Percentiles rank a stretch among this genome's conserved stretches.
Conservation (phyloP, 2,113 vertebrate species). For the Symphodus melops region DNA sequence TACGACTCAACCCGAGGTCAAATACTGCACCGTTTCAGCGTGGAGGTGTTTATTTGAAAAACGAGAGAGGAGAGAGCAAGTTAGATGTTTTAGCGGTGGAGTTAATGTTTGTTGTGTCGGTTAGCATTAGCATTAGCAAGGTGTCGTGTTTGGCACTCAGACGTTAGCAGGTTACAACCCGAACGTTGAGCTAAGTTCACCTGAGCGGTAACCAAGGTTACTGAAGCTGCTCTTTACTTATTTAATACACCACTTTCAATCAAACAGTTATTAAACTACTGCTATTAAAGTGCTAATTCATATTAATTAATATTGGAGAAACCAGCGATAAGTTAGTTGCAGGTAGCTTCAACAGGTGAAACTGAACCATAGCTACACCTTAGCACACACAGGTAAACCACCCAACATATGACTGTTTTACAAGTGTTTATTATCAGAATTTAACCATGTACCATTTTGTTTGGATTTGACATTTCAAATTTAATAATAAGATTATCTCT, state of each 20-base stretch:
- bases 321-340: not conserved
- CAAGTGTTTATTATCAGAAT: not conserved
- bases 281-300: not conserved
- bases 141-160: conserved; percentile 5
- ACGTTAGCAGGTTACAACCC: conserved; percentile 45
- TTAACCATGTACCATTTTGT: not conserved
- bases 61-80: not conserved
- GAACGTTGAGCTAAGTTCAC: not conserved
- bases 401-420: not conserved
- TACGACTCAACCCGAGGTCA: not conserved
- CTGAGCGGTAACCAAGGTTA: not conserved
- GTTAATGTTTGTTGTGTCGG: conserved; percentile 48
- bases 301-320: not conserved
- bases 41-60: not conserved
- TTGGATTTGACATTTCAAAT: not conserved
- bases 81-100: not conserved
- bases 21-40: too few species aligned
- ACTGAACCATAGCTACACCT: conserved; percentile 4
- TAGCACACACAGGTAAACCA: not conserved
- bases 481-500: rapidly evolving
- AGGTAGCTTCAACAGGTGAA: conserved; percentile 49
- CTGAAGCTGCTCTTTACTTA: too few species aligned
- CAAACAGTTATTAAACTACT: not conserved
- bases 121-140: conserved; percentile 71
- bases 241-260: too few species aligned